Evolutionary conservation across 2,888 invertebrate genomes (phyloP).

Genomic region (Amiota mariae): DNA sequence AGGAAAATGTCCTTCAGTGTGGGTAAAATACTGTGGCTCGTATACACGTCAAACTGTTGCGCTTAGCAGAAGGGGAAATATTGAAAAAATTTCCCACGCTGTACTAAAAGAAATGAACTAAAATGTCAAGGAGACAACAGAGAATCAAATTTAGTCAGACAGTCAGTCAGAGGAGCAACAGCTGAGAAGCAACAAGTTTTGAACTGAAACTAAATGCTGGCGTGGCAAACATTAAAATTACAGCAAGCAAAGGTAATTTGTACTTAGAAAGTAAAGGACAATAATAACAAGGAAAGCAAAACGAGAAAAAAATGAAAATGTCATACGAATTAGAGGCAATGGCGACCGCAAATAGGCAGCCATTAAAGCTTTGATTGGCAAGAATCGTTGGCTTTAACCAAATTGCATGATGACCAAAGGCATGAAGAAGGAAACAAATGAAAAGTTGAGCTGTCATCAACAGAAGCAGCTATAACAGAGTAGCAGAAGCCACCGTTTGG

Average conservation of each 20-base stretch:
- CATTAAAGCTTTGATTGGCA: constrained; percentile 7
- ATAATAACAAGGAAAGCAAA: not conserved
- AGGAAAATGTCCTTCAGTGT: constrained; percentile 50
- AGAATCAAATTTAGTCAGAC: not conserved
- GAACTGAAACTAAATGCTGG: not conserved
- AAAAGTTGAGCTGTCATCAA: constrained; percentile 22
- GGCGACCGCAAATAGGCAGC: not conserved
- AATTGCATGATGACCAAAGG: not conserved
- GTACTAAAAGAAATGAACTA: constrained; percentile 18
- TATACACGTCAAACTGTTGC: constrained; percentile 24
- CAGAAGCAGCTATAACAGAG: not conserved
- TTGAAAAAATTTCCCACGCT: constrained; percentile 45
- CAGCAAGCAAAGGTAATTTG: too few relatives aligned
- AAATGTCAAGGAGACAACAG: not conserved
- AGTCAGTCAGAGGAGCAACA: constrained; percentile 6
- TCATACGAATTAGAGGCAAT: not conserved
- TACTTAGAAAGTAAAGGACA: not conserved
- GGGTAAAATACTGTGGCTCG: constrained; percentile 12
- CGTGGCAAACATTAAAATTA: not conserved
- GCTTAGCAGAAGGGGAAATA: constrained; percentile 36
- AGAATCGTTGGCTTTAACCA: not conserved
- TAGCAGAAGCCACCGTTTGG: not conserved
- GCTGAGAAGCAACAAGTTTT: constrained; percentile 29
- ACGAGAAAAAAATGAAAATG: not conserved
- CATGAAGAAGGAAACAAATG: not conserved